Percentiles rank a stretch among this genome's conserved stretches.
These are phyloP conservation scores for Cardiocondyla obscurior DNA, from an alignment of 1,140 invertebrate species.

Conservation along the genomic window DNA sequence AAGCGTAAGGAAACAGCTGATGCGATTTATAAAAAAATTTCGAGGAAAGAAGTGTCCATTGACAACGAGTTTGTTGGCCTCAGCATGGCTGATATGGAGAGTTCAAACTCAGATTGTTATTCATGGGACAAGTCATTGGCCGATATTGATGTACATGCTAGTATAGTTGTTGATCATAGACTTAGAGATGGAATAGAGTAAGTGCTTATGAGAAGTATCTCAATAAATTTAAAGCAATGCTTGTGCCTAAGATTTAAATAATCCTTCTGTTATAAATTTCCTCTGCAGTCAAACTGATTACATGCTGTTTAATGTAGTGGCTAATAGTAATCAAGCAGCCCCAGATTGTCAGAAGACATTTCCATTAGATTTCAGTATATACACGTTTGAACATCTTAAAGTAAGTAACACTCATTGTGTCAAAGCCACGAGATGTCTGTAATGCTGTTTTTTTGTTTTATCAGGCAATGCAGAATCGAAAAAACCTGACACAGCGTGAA, in stretches of 20 bases:
- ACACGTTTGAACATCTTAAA: slow-evolving; percentile 92
- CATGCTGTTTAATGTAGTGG: slow-evolving; percentile 68
- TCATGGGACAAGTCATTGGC: slow-evolving; percentile 86
- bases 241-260: not conserved
- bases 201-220: not conserved
- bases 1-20: slow-evolving; percentile 87
- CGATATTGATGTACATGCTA: slow-evolving; percentile 89
- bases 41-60: slow-evolving; percentile 85
- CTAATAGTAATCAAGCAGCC: slow-evolving; percentile 73
- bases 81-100: slow-evolving; percentile 79
- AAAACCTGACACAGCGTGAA: slow-evolving; percentile 86
- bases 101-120: slow-evolving; percentile 87
- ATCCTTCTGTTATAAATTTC: too few relatives aligned
- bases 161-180: slow-evolving; percentile 85
- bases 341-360: slow-evolving; percentile 88
- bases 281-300: slow-evolving; percentile 74
- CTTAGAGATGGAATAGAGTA: slow-evolving; percentile 37
- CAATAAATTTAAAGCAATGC: not conserved
- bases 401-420: slow-evolving; percentile 80
- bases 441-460: slow-evolving; percentile 58
- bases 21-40: slow-evolving; percentile 87
- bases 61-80: slow-evolving; percentile 87
- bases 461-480: slow-evolving; percentile 85
- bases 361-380: slow-evolving; percentile 90
- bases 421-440: not conserved